These are phyloP conservation scores for Pangasianodon gigas DNA, from an alignment of 2,113 vertebrate species.

Conservation along the genomic window DNA sequence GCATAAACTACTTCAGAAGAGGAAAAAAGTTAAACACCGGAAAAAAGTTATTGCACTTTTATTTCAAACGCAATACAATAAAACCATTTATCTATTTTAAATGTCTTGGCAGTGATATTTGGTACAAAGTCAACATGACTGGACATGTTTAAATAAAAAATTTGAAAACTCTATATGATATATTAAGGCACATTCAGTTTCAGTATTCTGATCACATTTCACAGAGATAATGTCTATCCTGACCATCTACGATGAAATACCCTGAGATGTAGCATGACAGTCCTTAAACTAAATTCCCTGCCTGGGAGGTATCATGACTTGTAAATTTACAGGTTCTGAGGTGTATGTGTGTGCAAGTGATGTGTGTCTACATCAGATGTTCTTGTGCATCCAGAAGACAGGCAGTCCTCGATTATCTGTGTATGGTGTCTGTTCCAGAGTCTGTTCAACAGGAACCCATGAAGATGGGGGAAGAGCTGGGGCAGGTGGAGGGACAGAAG, in stretches of 20 bases:
- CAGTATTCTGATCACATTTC: conserved; percentile 6
- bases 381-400: conserved; percentile 97
- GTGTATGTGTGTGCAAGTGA: background rate
- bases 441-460: conserved; percentile 61
- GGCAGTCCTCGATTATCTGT: conserved; percentile 80
- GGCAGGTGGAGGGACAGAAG: conserved; percentile 35
- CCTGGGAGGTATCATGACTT: background rate
- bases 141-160: background rate
- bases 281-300: background rate
- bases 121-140: background rate
- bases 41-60: background rate
- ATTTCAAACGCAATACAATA: background rate
- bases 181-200: conserved; percentile 38
- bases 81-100: background rate
- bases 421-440: conserved; percentile 76
- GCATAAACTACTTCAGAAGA: background rate
- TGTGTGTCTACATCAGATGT: conserved; percentile 70
- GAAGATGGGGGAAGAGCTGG: conserved; percentile 23
- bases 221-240: background rate
- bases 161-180: background rate
- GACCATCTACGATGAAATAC: background rate
- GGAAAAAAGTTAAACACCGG: too few species aligned
- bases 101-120: background rate
- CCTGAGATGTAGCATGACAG: background rate
- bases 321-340: background rate